Percentiles rank a stretch among this genome's conserved stretches.
Conservation (phyloP, 2,113 vertebrate genomes). For the Nesoenas mayeri region DNA sequence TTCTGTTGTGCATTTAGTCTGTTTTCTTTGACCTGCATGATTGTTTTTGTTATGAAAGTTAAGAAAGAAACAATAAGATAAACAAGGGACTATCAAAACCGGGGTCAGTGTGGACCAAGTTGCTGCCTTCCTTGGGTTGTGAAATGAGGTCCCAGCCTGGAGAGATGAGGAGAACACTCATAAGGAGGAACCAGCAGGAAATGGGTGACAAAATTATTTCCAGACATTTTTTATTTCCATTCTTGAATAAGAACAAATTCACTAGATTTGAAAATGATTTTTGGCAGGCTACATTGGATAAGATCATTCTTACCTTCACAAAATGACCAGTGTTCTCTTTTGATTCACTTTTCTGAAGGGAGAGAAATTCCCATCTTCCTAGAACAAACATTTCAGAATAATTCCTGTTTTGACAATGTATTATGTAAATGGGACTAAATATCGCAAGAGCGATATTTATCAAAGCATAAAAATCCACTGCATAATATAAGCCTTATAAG, state of each 20-base stretch:
- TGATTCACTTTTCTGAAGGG: background rate
- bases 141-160: background rate
- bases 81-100: background rate
- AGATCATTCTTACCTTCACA: background rate
- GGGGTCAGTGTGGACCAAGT: background rate
- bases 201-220: background rate
- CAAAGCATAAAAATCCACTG: background rate
- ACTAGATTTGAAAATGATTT: background rate
- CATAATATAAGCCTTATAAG: background rate
- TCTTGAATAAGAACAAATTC: background rate
- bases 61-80: background rate
- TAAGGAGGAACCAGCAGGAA: background rate
- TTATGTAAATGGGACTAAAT: background rate
- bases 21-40: background rate
- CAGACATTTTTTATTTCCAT: background rate
- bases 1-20: background rate
- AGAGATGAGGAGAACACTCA: background rate
- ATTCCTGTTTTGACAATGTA: constrained; percentile 8
- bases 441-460: background rate
- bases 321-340: background rate
- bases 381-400: constrained; percentile 18
- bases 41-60: background rate
- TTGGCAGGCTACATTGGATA: background rate
- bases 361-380: background rate
- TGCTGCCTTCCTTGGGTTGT: background rate